Evolutionary conservation across 2,888 invertebrate species (phyloP), one percentile per base, ranked within the genome.

Genomic region (Melanophora roralis): DNA sequence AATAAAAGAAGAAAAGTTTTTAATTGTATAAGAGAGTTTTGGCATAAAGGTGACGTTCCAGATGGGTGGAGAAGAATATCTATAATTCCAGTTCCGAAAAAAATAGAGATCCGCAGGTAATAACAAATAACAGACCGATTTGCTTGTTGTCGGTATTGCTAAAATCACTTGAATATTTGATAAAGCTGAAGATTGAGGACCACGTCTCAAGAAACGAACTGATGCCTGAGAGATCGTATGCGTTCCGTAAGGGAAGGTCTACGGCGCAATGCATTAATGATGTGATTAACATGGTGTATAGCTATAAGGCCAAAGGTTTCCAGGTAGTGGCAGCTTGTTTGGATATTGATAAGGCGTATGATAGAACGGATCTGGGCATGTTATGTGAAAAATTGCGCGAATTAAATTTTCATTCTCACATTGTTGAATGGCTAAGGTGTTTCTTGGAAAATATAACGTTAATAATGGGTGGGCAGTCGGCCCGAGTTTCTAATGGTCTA

Each of bases 271-370:
- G n/a, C n/a, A n/a, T n/a, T n/a, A n/a, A n/a, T n/a, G n/a, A n/a
- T n/a, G n/a, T n/a, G n/a, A n/a, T n/a, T n/a, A n/a, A n/a, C n/a
- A n/a, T n/a, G n/a, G n/a, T n/a, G n/a, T n/a, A n/a, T n/a, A n/a
- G n/a, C n/a, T 1, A 7, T 1, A 53, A 67, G 12, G 2, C 3
- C 0, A 38, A 11, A 2, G 53, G 53, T 2, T 5, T 11, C 11
- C 53, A 55, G 1, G 23, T 69, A 6, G 34, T 57, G 4, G 47
- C 23, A 1, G 19, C 14, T 2, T 57, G 57, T 8, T 1, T 59
- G 1, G 55, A 68, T 9, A 40, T 67, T 7, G 43, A 53, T 1
- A 62, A 68, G 21, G 59, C 47, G 6, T 59, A 69, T 14, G 57
- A 40, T 8, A 40, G 32, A n/a, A 40, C n/a, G n/a, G n/a, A n/a